Percentiles rank a stretch among this genome's conserved stretches.
phyloP scores from a whole-genome alignment of 2,888 invertebrate species.

The Pterostichus niger region DNA sequence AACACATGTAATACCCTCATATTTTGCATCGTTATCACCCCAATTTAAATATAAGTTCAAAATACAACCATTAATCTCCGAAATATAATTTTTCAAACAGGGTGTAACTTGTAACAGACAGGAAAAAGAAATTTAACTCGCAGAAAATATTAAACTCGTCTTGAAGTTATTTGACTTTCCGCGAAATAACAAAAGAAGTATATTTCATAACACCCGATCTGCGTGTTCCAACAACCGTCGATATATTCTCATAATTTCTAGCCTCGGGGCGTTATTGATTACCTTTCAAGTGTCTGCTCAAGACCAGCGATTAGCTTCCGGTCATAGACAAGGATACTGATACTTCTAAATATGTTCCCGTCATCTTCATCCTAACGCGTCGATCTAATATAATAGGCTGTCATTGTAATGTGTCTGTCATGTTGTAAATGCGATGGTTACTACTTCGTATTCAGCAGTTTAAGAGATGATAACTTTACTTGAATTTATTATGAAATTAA shows the following conservation, averaged over 20 bases:
- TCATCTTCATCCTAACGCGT: neutral
- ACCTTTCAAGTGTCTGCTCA: conserved; percentile 23
- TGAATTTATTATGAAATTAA: conserved; percentile 42
- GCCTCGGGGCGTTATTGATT: conserved; percentile 24
- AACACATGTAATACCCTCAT: no score
- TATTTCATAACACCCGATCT: conserved; percentile 11
- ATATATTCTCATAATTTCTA: conserved; percentile 21
- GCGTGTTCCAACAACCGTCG: neutral
- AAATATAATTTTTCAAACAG: conserved; percentile 15
- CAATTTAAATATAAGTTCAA: conserved; percentile 11
- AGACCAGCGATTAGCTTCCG: conserved; percentile 23
- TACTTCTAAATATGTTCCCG: neutral
- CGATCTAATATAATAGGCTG: neutral
- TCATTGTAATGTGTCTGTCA: conserved; percentile 8
- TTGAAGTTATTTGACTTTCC: conserved; percentile 32
- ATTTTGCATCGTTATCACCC: neutral
- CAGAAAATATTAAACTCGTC: conserved; percentile 20
- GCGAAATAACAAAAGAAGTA: conserved; percentile 4
- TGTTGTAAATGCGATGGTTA: neutral
- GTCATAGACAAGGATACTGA: conserved; percentile 27
- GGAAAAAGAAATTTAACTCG: conserved; percentile 13
- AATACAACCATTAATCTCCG: conserved; percentile 28
- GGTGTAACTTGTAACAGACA: conserved; percentile 9
- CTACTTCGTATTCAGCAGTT: conserved; percentile 5
- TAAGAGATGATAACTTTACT: conserved; percentile 16